A percentile compares a stretch with the other conserved stretches of the same genome.
These are phyloP conservation scores for Oncorhynchus mykiss DNA, from an alignment of 2,113 vertebrate genomes.

Conservation along the genomic window DNA sequence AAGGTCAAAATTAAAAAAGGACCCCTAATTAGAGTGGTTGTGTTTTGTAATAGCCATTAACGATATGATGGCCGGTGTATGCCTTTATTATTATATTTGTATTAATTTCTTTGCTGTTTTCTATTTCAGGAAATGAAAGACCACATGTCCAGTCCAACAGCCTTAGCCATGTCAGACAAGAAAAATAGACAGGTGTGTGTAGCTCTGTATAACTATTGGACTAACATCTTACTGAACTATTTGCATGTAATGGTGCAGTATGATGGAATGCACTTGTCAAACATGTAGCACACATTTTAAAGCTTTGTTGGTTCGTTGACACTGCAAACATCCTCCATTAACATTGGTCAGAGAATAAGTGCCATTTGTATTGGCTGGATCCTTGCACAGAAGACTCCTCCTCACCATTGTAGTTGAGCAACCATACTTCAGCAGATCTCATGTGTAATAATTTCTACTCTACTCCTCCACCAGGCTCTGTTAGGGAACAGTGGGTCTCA, in stretches of 20 bases:
- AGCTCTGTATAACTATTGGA: not conserved
- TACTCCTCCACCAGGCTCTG: conserved; percentile 68
- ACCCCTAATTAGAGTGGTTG: no score
- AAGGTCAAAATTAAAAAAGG: no score
- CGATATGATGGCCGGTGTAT: no score
- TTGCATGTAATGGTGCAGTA: not conserved
- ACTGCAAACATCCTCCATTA: not conserved
- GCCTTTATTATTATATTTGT: not conserved
- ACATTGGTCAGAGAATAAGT: no score
- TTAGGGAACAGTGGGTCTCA: conserved; percentile 79
- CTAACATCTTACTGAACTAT: not conserved
- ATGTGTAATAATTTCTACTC: no score
- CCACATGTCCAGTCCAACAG: conserved; percentile 86
- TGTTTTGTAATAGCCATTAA: no score
- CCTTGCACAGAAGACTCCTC: no score
- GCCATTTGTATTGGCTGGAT: no score
- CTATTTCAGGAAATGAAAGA: conserved; percentile 92
- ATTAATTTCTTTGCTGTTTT: not conserved
- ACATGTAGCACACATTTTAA: not conserved
- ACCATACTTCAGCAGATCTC: no score
- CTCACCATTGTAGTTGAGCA: not conserved
- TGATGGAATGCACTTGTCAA: not conserved
- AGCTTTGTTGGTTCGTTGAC: not conserved
- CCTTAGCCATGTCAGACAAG: conserved; percentile 79
- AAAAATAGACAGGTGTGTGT: conserved; percentile 82